These are phyloP conservation scores for Alviniconcha marisindica DNA, from an alignment of 1,140 invertebrate genomes.

Conservation along the genomic window DNA sequence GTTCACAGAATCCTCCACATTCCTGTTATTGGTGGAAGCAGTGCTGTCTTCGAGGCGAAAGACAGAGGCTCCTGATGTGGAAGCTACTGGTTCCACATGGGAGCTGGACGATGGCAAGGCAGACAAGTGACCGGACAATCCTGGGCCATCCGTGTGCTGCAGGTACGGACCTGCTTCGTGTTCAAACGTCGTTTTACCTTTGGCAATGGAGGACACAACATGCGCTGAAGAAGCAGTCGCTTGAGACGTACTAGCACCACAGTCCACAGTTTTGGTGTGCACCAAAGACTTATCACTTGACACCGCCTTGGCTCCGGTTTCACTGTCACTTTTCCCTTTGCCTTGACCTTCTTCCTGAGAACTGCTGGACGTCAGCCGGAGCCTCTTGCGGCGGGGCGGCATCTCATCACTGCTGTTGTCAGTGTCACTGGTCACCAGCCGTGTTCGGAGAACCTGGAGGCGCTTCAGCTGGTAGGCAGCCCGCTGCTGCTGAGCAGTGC, in stretches of 20 bases:
- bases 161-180: conserved; percentile 32
- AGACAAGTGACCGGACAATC: neutral
- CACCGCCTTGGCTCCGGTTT: neutral
- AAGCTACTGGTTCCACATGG: conserved; percentile 8
- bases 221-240: neutral
- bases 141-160: conserved; percentile 8
- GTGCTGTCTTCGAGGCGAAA: neutral
- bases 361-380: neutral
- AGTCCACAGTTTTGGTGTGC: neutral
- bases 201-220: neutral
- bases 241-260: conserved; percentile 7
- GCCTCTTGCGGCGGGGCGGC: conserved; percentile 1
- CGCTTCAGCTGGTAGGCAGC: conserved; percentile 54
- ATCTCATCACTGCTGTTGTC: conserved; percentile 52
- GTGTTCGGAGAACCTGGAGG: conserved; percentile 55
- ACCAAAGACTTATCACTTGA: neutral
- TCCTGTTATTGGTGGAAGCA: conserved; percentile 1
- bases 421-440: conserved; percentile 57
- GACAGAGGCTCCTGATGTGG: conserved; percentile 16
- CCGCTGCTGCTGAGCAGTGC: conserved; percentile 40
- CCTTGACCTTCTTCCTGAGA: conserved; percentile 2
- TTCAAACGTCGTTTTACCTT: conserved; percentile 7
- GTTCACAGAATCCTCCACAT: neutral
- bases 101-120: neutral
- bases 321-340: neutral